phyloP scores from a whole-genome alignment of 1,140 invertebrate species.

The Drosophila athabasca region DNA sequence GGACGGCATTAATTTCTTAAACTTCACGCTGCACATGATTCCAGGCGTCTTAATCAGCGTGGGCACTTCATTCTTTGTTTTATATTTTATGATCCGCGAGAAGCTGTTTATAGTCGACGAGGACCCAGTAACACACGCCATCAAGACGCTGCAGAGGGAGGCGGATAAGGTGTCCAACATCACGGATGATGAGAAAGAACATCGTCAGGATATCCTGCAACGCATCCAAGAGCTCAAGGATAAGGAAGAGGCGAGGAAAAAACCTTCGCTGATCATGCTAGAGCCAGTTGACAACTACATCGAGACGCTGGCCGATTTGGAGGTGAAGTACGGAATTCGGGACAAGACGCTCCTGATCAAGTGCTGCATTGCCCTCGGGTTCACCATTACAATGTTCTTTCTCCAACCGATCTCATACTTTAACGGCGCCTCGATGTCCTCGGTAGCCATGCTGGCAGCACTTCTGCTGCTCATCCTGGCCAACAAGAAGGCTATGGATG shows the following conservation, averaged over 20 bases:
- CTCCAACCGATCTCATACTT: conserved; percentile 86
- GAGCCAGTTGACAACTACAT: conserved; percentile 86
- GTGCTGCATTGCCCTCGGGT: conserved; percentile 85
- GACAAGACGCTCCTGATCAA: conserved; percentile 87
- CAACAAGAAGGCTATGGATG: conserved; percentile 86
- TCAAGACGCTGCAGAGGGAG: conserved; percentile 89
- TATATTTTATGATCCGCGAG: conserved; percentile 89
- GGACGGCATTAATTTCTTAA: conserved; percentile 89
- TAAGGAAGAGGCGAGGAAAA: background rate
- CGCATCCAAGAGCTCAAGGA: conserved; percentile 76
- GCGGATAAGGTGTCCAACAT: conserved; percentile 89
- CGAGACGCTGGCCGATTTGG: conserved; percentile 46
- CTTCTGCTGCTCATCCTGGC: conserved; percentile 87
- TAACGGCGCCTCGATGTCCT: conserved; percentile 86
- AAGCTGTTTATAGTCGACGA: conserved; percentile 86
- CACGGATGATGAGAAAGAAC: conserved; percentile 90
- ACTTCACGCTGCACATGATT: conserved; percentile 91
- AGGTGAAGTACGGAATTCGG: conserved; percentile 80
- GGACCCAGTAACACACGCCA: conserved; percentile 90
- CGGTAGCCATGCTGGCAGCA: conserved; percentile 89
- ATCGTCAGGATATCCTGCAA: conserved; percentile 89
- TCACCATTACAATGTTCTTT: conserved; percentile 88
- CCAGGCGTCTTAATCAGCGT: conserved; percentile 87
- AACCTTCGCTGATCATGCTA: conserved; percentile 76
- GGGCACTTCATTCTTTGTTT: conserved; percentile 87